Conservation (phyloP, 2,888 invertebrate genomes). For the Rhagonycha fulva region DNA sequence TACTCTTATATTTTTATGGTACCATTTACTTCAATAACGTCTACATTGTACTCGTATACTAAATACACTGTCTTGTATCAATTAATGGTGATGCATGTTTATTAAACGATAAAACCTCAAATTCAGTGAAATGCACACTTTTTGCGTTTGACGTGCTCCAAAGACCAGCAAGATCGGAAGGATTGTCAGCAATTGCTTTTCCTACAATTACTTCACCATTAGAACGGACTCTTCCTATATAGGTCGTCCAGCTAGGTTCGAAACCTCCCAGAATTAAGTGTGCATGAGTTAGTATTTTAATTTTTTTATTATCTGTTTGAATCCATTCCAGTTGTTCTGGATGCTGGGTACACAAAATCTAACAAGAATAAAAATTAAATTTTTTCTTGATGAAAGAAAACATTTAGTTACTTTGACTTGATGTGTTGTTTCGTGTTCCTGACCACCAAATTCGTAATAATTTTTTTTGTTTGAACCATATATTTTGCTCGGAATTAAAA, state of each 20-base stretch:
- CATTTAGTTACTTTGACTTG: background rate
- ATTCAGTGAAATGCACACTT: background rate
- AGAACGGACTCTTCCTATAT: conserved; percentile 5
- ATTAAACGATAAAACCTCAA: background rate
- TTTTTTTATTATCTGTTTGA: conserved; percentile 4
- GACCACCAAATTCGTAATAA: too few species aligned
- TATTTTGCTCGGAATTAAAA: too few species aligned
- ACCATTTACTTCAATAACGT: too few species aligned
- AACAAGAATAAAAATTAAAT: background rate
- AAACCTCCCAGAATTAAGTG: background rate
- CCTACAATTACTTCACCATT: conserved; percentile 5
- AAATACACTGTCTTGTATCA: background rate
- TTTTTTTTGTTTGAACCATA: too few species aligned
- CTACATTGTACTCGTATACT: too few species aligned
- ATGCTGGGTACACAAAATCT: conserved; percentile 19
- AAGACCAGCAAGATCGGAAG: background rate
- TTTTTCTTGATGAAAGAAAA: conserved; percentile 16
- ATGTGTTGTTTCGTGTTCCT: too few species aligned
- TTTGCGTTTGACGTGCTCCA: conserved; percentile 7
- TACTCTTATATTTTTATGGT: too few species aligned
- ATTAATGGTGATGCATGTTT: background rate
- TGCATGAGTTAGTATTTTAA: conserved; percentile 5
- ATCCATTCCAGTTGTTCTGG: conserved; percentile 20
- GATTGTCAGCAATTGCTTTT: conserved; percentile 3
- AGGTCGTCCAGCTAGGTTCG: conserved; percentile 9